Evolutionary conservation across 2,888 invertebrate genomes (phyloP).

Genomic region (Zaprionus lineosus): DNA sequence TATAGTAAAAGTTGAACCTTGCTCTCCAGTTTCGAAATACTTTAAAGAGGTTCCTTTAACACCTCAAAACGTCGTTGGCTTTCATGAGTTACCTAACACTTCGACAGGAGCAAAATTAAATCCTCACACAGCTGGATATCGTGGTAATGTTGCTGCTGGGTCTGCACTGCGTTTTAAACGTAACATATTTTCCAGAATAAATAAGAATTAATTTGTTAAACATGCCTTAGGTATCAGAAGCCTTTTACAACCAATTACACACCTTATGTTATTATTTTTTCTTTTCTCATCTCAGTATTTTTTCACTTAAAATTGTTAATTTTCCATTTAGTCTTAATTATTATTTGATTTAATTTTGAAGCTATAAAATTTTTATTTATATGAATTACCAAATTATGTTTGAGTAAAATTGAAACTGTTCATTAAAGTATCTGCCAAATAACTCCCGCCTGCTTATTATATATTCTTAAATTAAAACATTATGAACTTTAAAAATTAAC

Average conservation of each 20-base stretch:
- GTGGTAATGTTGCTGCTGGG: slow-evolving; percentile 39
- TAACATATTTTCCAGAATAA: slow-evolving; percentile 32
- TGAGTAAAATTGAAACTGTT: background rate
- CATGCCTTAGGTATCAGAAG: too few species aligned
- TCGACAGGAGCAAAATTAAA: background rate
- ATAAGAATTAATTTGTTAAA: slow-evolving; percentile 8
- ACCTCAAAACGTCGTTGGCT: slow-evolving; percentile 51
- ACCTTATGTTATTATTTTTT: too few species aligned
- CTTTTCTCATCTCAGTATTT: background rate
- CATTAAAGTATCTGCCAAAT: background rate
- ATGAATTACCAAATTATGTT: background rate
- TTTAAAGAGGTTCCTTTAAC: slow-evolving; percentile 74
- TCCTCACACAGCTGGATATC: background rate
- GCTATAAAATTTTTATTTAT: background rate
- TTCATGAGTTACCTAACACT: slow-evolving; percentile 14
- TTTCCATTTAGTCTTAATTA: background rate
- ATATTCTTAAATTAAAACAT: too few species aligned
- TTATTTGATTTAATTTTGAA: background rate
- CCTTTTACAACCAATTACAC: too few species aligned
- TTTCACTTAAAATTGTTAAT: background rate
- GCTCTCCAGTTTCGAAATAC: slow-evolving; percentile 65
- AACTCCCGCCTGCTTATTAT: too few species aligned
- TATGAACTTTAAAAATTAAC: too few species aligned
- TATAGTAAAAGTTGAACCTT: slow-evolving; percentile 74
- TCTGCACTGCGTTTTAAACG: slow-evolving; percentile 56